Percentiles rank a stretch among this genome's conserved stretches.
Evolutionary conservation across 2,888 invertebrate genomes (phyloP).

Genomic region (Carcina quercana): DNA sequence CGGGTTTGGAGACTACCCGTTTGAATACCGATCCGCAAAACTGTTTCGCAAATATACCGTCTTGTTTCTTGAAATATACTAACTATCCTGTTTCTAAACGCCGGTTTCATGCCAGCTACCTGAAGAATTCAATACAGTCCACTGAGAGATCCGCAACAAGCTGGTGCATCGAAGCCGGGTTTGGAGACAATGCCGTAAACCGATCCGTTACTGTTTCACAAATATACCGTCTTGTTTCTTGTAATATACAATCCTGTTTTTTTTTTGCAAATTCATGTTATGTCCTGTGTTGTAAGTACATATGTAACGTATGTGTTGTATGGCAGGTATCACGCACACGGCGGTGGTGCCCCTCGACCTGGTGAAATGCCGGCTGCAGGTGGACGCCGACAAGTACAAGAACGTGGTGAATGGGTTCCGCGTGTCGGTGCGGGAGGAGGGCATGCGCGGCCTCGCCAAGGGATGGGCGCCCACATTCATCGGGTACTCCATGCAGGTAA

Average conservation of each 20-base stretch:
- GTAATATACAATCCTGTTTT: too few species aligned
- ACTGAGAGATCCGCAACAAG: too few species aligned
- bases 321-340: conserved; percentile 88
- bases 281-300: neutral
- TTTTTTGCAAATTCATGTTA: neutral
- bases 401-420: conserved; percentile 88
- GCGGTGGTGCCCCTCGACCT: conserved; percentile 96
- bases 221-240: neutral
- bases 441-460: conserved; percentile 86
- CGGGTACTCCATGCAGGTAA: conserved; percentile 93
- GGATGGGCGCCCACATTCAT: conserved; percentile 99
- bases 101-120: too few species aligned
- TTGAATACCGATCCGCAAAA: too few species aligned
- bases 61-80: too few species aligned
- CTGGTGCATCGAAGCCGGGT: too few species aligned
- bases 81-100: too few species aligned
- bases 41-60: too few species aligned
- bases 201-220: too few species aligned
- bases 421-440: conserved; percentile 90
- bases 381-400: conserved; percentile 95
- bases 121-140: too few species aligned
- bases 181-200: too few species aligned
- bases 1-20: too few species aligned
- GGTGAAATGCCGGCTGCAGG: conserved; percentile 95
- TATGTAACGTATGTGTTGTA: neutral